These are phyloP conservation scores for Camponotus vicinus DNA, from an alignment of 1,140 invertebrate genomes.

Conservation along the genomic window DNA sequence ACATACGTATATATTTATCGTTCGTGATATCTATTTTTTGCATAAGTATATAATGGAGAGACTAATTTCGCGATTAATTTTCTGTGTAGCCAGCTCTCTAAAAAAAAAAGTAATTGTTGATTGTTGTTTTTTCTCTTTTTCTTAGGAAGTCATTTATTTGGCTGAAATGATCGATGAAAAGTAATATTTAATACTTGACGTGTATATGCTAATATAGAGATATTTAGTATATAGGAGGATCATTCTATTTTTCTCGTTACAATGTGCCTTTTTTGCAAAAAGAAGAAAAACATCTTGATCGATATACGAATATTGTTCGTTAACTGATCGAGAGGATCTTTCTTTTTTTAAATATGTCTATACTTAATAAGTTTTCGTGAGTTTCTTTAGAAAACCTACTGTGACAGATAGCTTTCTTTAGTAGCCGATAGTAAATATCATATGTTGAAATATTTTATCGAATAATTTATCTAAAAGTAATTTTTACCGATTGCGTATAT, in stretches of 20 bases:
- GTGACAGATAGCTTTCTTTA: not conserved
- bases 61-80: constrained; percentile 27
- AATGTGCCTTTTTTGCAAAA: constrained; percentile 13
- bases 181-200: constrained; percentile 36
- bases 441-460: not conserved
- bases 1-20: not conserved
- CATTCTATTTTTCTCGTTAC: not conserved
- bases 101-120: constrained; percentile 32
- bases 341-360: not conserved
- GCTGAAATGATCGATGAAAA: not conserved
- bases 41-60: constrained; percentile 28
- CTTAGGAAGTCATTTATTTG: constrained; percentile 5
- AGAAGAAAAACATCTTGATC: not conserved
- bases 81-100: constrained; percentile 45
- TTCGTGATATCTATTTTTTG: constrained; percentile 23
- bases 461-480: not conserved
- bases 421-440: not conserved
- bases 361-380: constrained; percentile 15
- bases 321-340: not conserved
- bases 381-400: not conserved
- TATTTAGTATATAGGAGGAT: not conserved
- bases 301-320: not conserved
- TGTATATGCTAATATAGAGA: constrained; percentile 13
- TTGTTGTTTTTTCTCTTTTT: constrained; percentile 11
- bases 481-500: not conserved